Evolutionary conservation across 2,888 invertebrate genomes (phyloP).

Genomic region (Rutpela maculata): DNA sequence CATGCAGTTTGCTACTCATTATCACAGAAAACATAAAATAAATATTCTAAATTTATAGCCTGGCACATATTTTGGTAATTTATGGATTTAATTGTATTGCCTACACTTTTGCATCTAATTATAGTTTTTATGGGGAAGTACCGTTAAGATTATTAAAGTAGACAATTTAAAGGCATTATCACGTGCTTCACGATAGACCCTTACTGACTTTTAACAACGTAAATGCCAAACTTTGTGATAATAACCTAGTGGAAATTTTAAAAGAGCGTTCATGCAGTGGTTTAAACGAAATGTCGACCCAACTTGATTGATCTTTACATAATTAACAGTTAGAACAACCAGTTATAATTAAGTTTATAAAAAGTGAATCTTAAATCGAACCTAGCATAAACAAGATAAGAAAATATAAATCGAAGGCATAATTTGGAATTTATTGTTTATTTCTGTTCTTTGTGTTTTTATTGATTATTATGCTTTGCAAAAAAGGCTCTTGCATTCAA

Average conservation of each 20-base stretch:
- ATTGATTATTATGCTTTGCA: too few species aligned
- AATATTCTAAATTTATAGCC: background rate
- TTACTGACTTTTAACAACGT: conserved; percentile 10
- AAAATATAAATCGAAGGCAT: too few species aligned
- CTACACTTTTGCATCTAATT: conserved; percentile 7
- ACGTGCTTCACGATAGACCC: background rate
- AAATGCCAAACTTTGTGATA: conserved; percentile 9
- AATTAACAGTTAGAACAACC: background rate
- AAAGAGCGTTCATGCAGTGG: background rate
- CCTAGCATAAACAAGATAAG: too few species aligned
- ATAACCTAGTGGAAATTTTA: conserved; percentile 2
- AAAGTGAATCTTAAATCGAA: too few species aligned
- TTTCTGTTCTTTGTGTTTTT: too few species aligned
- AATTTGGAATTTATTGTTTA: too few species aligned
- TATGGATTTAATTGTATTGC: background rate
- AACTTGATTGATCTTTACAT: background rate
- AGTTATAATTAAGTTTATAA: too few species aligned
- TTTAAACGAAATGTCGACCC: conserved; percentile 2
- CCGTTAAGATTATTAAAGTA: conserved; percentile 3
- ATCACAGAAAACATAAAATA: background rate
- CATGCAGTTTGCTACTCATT: background rate
- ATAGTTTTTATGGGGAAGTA: conserved; percentile 12
- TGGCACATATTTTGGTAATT: background rate
- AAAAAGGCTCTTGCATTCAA: too few species aligned
- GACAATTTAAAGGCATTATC: conserved; percentile 1